Evolutionary conservation across 2,888 invertebrate species (phyloP), one percentile per base, ranked within the genome.

Genomic region (Andrena hattorfiana): DNA sequence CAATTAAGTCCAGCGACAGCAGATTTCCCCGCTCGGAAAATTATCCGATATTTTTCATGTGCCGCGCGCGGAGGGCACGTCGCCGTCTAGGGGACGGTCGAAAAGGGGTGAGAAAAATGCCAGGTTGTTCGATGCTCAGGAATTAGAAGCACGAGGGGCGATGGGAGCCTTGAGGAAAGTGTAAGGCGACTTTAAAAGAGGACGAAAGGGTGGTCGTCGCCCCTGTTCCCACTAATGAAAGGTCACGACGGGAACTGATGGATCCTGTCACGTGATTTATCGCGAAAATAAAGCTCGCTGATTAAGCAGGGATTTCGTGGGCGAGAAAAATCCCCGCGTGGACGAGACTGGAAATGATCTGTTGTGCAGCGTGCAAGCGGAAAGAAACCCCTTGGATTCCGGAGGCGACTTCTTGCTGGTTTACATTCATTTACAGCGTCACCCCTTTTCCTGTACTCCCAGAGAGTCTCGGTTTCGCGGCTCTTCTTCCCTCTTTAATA

Each of bases 11-110:
- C 84, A 85, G 87, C 83, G 89, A 90, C 90, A 88, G 89, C 87
- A 87, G 89, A 91, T 92, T 92, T 92, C 91, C 92, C 89, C 92
- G 91, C 90, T 91, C 89, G 93, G 91, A 93, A 93, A 94, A 94
- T 94, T 93, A 91, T 94, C 92, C 92, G 89, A 92, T 92, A 94
- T 94, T 94, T 94, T 93, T 94, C 93, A 93, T 90, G 91, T 87
- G 81, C 80, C 84, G 71, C 74, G 72, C 42, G 84, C 73, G 82
- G 73, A 87, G 88, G 88, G 87, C 85, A 84, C 87, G 86, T 87
- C 90, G 85, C 70, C 80, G 48, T 76, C 26, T 69, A 73, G 84
- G 86, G 73, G 81, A 76, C 49, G 81, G 51, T 10, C 20, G 70
- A 66, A 77, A 88, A 90, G 89, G 89, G 91, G 89, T 91, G 91